Evolutionary conservation across 2,113 vertebrate species (phyloP), one percentile per base, ranked within the genome.

Genomic region (Gymnobelideus leadbeateri): DNA sequence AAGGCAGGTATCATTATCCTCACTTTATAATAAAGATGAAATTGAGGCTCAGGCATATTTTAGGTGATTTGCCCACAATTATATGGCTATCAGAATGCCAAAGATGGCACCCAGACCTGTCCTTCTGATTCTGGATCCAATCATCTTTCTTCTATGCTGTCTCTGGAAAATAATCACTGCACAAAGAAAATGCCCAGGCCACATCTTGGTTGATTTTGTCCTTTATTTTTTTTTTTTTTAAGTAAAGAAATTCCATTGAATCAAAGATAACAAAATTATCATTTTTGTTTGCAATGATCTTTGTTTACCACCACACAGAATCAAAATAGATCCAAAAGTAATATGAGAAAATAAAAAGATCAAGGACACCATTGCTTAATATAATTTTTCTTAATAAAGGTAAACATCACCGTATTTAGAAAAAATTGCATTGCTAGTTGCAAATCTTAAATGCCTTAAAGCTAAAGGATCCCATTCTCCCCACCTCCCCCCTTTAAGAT

Each of bases 351-450:
- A 97, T 50, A 94, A 98, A 97, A 96, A 95, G 97, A 95, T 95
- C 92, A 96, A 98, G 97, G 96, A 98, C 98, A 97, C 92, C 93
- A 89, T 90, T 97, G 90, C 95, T 97, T 94, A 97, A 95, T 97
- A 96, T 96, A 93, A 96, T 91, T 98, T 51, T 84, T 97, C 96
- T 98, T 98, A 97, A 92, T 97, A 98, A 98, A 98, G 98, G 98
- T 98, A 98, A 98, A 98, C 98, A 98, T 98, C 97, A 98, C 98
- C 97, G 97, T 97, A 98, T 98, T 98, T 98, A 99, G 98, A 99
- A 99, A 98, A 99, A 99, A 98, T 99, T 99, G 99, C 99, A 99
- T 99, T 99, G 98, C 98, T 99, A 99, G 98, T 99, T 99, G 99
- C 99, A 98, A 98, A 98, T 98, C 98, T 97, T 97, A 94, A 98